A percentile compares a stretch with the other conserved stretches of the same genome.
Evolutionary conservation across 2,888 invertebrate genomes (phyloP).

Genomic region (Coronaproctus castanopsis): DNA sequence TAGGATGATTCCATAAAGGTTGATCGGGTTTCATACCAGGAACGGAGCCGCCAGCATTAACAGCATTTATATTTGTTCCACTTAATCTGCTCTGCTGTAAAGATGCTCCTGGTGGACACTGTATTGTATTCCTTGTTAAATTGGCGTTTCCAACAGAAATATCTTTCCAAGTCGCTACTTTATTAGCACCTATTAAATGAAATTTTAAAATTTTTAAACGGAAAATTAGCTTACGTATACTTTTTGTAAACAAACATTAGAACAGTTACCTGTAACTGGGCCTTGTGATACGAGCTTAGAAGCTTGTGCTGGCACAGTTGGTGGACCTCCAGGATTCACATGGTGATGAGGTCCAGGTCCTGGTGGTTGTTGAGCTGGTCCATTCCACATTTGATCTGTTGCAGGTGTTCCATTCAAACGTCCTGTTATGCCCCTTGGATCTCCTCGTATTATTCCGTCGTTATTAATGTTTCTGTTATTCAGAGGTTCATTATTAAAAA

Average conservation of each 20-base stretch:
- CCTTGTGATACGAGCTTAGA: conserved; percentile 14
- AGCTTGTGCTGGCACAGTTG: conserved; percentile 16
- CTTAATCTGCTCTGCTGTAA: conserved; percentile 8
- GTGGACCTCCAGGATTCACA: conserved; percentile 17
- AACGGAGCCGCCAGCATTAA: conserved; percentile 16
- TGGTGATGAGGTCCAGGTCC: conserved; percentile 16
- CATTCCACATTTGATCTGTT: conserved; percentile 58
- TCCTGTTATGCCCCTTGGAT: conserved; percentile 59
- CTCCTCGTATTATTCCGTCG: conserved; percentile 38
- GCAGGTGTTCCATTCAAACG: conserved; percentile 45
- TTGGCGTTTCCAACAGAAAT: conserved; percentile 25
- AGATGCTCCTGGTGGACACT: conserved; percentile 10
- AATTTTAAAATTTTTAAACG: background rate
- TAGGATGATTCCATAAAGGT: conserved; percentile 24
- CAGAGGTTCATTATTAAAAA: background rate
- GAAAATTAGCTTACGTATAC: background rate
- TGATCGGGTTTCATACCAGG: conserved; percentile 24
- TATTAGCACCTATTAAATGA: conserved; percentile 22
- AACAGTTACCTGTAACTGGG: conserved; percentile 13
- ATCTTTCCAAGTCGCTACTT: conserved; percentile 43
- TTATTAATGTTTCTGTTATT: conserved; percentile 31
- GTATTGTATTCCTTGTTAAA: conserved; percentile 7
- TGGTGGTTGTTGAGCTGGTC: conserved; percentile 28
- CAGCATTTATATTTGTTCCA: conserved; percentile 13
- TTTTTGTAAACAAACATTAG: background rate